These are phyloP conservation scores for Harpegnathos saltator DNA, from an alignment of 1,140 invertebrate genomes.

Conservation along the genomic window DNA sequence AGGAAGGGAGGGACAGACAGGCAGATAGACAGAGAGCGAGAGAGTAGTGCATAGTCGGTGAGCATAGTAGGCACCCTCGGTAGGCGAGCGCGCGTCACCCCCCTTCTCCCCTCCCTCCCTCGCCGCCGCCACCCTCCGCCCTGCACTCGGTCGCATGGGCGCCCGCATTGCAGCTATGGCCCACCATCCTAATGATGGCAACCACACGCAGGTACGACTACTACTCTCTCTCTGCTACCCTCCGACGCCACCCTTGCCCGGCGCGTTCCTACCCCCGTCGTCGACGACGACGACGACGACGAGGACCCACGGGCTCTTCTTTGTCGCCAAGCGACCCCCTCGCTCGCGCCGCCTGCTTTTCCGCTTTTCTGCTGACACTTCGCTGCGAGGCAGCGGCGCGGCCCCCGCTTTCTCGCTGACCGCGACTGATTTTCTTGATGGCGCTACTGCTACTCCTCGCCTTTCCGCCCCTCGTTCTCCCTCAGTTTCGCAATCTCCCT, in stretches of 20 bases:
- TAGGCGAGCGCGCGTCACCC: slow-evolving; percentile 29
- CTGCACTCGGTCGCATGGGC: slow-evolving; percentile 77
- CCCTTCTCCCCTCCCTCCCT: neutral
- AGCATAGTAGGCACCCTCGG: slow-evolving; percentile 68
- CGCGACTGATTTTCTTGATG: slow-evolving; percentile 52
- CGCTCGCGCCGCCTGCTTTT: neutral
- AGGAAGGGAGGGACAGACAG: too few relatives aligned
- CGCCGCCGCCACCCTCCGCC: slow-evolving; percentile 18
- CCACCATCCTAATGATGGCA: slow-evolving; percentile 82
- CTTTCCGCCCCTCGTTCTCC: neutral
- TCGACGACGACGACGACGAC: neutral
- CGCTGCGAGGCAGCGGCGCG: slow-evolving; percentile 58
- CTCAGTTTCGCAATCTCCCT: neutral
- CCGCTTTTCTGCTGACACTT: slow-evolving; percentile 79
- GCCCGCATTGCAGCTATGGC: slow-evolving; percentile 83
- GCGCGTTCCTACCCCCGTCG: slow-evolving; percentile 13
- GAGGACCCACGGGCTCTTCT: slow-evolving; percentile 34
- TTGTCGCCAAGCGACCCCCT: slow-evolving; percentile 28
- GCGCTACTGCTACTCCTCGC: too few relatives aligned
- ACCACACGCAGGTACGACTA: slow-evolving; percentile 80
- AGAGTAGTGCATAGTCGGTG: slow-evolving; percentile 74
- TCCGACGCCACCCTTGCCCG: slow-evolving; percentile 39
- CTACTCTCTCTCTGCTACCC: too few relatives aligned
- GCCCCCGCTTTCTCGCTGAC: slow-evolving; percentile 65
- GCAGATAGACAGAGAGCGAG: too few relatives aligned